A percentile compares a stretch with the other conserved stretches of the same genome.
Evolutionary conservation across 2,797 vertebrate genomes (phyloP).

Genomic region (Microcaecilia unicolor): DNA sequence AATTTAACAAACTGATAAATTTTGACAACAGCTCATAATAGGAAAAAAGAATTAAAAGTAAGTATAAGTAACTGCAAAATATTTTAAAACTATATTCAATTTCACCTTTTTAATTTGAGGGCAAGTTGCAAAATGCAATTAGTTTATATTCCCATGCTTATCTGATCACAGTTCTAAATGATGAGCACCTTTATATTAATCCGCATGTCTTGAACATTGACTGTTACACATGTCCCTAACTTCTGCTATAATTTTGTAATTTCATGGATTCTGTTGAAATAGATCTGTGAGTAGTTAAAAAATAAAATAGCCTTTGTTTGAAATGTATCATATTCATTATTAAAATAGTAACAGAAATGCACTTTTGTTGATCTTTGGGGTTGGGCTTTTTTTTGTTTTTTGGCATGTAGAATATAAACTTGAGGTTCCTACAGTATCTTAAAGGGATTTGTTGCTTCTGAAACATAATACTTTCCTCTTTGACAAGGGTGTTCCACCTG

Average conservation of each 20-base stretch:
- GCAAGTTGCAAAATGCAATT: not conserved
- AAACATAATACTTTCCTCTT: no score
- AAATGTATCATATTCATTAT: constrained; percentile 5
- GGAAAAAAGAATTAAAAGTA: no score
- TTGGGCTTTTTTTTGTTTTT: no score
- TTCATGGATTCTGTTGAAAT: constrained; percentile 2
- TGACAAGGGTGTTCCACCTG: no score
- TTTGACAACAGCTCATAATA: no score
- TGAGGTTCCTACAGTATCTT: no score
- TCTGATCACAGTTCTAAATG: constrained; percentile 1
- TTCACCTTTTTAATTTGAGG: not conserved
- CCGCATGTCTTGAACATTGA: not conserved
- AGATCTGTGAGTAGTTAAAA: not conserved
- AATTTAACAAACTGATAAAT: no score
- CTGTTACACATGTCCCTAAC: not conserved
- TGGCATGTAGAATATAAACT: no score
- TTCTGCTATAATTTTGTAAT: not conserved
- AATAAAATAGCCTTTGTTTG: constrained; percentile 1
- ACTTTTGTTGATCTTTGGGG: not conserved
- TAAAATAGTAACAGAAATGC: constrained; percentile 6
- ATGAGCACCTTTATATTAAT: constrained; percentile 2
- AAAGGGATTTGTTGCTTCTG: no score
- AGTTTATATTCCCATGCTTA: not conserved
- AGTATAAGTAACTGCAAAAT: no score
- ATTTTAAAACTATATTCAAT: no score